Base-by-base conservation (phyloP, 1,140 invertebrate genomes). In the Galendromus occidentalis region DNA sequence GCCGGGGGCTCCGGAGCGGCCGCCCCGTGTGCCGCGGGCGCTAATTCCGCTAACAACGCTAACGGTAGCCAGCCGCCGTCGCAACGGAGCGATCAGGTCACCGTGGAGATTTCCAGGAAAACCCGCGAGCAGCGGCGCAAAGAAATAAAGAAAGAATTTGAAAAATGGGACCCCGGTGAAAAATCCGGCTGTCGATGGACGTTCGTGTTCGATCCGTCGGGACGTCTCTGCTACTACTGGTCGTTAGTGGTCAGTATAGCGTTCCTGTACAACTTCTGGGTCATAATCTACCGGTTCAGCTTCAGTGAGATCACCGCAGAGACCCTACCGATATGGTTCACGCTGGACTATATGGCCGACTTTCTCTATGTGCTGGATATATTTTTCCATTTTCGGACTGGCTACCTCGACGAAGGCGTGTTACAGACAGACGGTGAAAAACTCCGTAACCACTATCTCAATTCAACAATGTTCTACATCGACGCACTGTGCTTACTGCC, bases 201-300 rank as follows among this genome's bases (percentile, higher is more conserved):
- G 33, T 91, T 93, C 76, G 89, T 73, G 0, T 71, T 73, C 39
- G 72, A 73, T 63, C 72, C 72, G 17, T 87, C 88, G 64, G 89
- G 89, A 68, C 81, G 88, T 39, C 82, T 92, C 28, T 92, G 88
- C 78, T 93, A 93, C 78, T 92, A 93, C 74, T 93, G 90, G 90
- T 91, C 88, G 69, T 89, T 93, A 85, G 87, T 97, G 42, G 93
- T 97, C 42, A 95, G 91, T 65, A 81, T 97, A 70, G 93, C 93
- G 71, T 97, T 97, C 78, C 84, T 97, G 67, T 98, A 98, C 80
- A 98, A 98, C 79, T 94, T 97, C 74, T 95, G 91, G 93, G 91
- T 95, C 73, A 91, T 96, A 77, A 92, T 95, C 72, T 97, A 95
- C 81, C 84, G 93, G 76, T 96, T 94, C 81, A 89, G 92, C 76